A percentile compares a stretch with the other conserved stretches of the same genome.
phyloP scores from a whole-genome alignment of 2,797 vertebrate genomes.

The Danio kyathit region DNA sequence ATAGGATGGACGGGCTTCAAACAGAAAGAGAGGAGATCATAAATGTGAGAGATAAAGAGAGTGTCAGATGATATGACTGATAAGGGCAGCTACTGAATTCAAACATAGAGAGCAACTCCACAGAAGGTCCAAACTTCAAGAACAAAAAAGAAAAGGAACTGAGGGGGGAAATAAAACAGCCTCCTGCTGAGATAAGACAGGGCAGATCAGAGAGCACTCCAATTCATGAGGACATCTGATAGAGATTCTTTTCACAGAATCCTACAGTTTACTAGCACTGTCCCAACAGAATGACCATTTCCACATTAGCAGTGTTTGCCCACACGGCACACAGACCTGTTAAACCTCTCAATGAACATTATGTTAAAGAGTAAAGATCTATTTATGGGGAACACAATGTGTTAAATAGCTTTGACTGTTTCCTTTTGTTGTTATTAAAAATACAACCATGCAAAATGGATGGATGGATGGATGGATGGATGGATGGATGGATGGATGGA shows the following conservation, averaged over 20 bases:
- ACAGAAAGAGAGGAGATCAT: slow-evolving; percentile 10
- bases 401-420: not conserved
- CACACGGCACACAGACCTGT: not conserved
- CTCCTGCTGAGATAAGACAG: slow-evolving; percentile 46
- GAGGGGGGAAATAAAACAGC: slow-evolving; percentile 11
- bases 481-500: too few relatives aligned
- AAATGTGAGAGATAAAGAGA: slow-evolving; percentile 13
- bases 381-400: not conserved
- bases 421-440: not conserved
- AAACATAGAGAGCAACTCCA: slow-evolving; percentile 16
- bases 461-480: not conserved
- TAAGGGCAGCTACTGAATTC: slow-evolving; percentile 17
- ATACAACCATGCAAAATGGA: too few relatives aligned
- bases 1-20: slow-evolving; percentile 10
- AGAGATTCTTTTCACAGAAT: slow-evolving; percentile 25
- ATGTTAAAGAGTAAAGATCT: not conserved
- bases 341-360: not conserved
- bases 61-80: slow-evolving; percentile 35
- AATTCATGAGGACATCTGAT: not conserved
- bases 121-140: slow-evolving; percentile 39
- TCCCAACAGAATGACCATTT: slow-evolving; percentile 25
- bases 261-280: slow-evolving; percentile 18
- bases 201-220: slow-evolving; percentile 36
- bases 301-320: not conserved
- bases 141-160: slow-evolving; percentile 24